phyloP scores from a whole-genome alignment of 2,113 vertebrate species.

The Nothobranchius kuhntae region DNA sequence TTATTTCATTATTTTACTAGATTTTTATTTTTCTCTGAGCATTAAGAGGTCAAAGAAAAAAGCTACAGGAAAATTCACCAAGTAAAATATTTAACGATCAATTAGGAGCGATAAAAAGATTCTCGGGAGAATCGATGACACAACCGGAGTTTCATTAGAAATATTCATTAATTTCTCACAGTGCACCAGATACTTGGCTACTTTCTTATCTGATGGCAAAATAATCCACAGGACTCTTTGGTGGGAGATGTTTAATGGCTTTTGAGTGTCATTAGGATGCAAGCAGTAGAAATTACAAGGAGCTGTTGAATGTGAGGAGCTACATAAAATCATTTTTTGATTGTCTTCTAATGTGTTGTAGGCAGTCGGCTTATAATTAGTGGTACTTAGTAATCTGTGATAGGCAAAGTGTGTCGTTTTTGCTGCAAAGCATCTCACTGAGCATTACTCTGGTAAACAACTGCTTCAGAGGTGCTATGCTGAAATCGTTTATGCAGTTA shows the following conservation, averaged over 20 bases:
- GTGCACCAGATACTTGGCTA: conserved; percentile 35
- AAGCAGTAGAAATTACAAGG: conserved; percentile 38
- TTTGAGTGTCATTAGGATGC: conserved; percentile 51
- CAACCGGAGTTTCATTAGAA: conserved; percentile 25
- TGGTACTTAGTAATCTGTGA: conserved; percentile 34
- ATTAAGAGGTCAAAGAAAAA: conserved; percentile 60
- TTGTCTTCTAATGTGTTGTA: conserved; percentile 54
- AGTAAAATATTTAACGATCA: conserved; percentile 23
- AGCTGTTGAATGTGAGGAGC: conserved; percentile 38
- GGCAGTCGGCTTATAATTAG: conserved; percentile 51
- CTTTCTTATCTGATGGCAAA: conserved; percentile 41
- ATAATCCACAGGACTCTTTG: conserved; percentile 46
- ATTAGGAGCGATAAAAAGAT: conserved; percentile 33
- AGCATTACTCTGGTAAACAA: conserved; percentile 31
- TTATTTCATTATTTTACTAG: conserved; percentile 79
- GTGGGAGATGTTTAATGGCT: conserved; percentile 51
- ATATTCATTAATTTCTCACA: conserved; percentile 31
- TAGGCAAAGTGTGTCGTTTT: conserved; percentile 12
- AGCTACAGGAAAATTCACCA: conserved; percentile 58
- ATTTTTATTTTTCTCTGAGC: conserved; percentile 52
- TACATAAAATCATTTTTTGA: conserved; percentile 58
- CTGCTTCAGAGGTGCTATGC: conserved; percentile 12
- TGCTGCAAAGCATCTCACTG: conserved; percentile 14
- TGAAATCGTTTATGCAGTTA: conserved; percentile 11
- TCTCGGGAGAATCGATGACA: conserved; percentile 28